A percentile compares a stretch with the other conserved stretches of the same genome.
Conservation (phyloP, 92 coral and sea anemone genomes). For the Parazoanthus swiftii region DNA sequence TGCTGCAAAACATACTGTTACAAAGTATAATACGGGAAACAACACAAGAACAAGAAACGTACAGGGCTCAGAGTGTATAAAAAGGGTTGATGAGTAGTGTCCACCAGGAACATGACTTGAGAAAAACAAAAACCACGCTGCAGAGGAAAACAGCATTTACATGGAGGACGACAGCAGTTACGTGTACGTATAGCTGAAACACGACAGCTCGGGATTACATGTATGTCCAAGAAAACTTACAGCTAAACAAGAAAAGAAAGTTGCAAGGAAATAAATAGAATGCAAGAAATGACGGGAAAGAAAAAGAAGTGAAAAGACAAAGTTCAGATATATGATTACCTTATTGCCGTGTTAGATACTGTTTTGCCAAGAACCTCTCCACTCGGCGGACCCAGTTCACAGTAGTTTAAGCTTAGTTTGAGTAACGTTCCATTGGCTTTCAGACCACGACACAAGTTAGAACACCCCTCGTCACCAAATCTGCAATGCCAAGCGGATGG, state of each 20-base stretch:
- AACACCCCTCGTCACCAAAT: slow-evolving; percentile 98
- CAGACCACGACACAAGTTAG: slow-evolving; percentile 91
- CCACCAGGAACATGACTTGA: too few species aligned
- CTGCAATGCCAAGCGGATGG: slow-evolving; percentile 31
- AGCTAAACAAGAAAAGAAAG: not conserved
- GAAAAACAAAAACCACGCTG: too few species aligned
- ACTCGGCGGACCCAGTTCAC: slow-evolving; percentile 89
- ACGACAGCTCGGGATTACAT: too few species aligned
- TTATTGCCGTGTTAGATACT: slow-evolving; percentile 84
- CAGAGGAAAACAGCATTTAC: too few species aligned
- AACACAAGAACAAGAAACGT: too few species aligned
- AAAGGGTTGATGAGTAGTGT: too few species aligned
- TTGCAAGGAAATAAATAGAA: not conserved
- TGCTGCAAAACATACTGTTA: too few species aligned
- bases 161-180: too few species aligned
- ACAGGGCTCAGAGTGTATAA: too few species aligned
- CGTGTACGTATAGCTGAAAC: too few species aligned
- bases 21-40: too few species aligned
- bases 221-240: too few species aligned
- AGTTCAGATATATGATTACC: slow-evolving; percentile 47
- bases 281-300: not conserved
- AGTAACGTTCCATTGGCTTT: slow-evolving; percentile 81
- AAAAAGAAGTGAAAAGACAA: not conserved
- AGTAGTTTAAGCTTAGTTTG: slow-evolving; percentile 87
- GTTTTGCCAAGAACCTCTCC: slow-evolving; percentile 87